A percentile compares a stretch with the other conserved stretches of the same genome.
phyloP scores from a whole-genome alignment of 2,888 invertebrate genomes.

The Orthosia gracilis region DNA sequence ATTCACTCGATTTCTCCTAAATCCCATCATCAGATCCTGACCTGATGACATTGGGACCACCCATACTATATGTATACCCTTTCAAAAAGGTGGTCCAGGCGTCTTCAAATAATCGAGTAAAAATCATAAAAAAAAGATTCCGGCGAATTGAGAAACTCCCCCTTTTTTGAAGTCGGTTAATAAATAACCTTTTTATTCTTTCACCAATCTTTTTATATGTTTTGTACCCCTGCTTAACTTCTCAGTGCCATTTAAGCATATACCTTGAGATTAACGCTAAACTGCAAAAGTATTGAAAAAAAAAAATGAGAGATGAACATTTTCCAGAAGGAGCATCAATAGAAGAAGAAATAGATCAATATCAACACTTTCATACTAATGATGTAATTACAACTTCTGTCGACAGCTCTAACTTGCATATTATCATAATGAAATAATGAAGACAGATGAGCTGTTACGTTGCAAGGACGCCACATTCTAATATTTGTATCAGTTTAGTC shows the following conservation, averaged over 20 bases:
- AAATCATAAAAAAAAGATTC: too few relatives aligned
- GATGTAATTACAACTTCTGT: slow-evolving; percentile 18
- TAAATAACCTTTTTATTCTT: too few relatives aligned
- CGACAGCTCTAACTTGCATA: slow-evolving; percentile 25
- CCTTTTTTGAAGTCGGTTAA: too few relatives aligned
- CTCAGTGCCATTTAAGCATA: neutral
- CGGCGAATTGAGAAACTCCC: too few relatives aligned
- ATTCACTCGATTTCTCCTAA: too few relatives aligned
- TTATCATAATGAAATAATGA: slow-evolving; percentile 36
- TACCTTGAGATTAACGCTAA: neutral
- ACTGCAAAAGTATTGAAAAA: neutral
- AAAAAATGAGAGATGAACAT: neutral
- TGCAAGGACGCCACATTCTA: slow-evolving; percentile 52
- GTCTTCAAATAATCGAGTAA: too few relatives aligned
- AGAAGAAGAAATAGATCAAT: neutral
- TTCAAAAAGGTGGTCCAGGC: too few relatives aligned
- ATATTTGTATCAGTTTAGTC: slow-evolving; percentile 45
- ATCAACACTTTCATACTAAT: neutral
- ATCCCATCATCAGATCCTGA: too few relatives aligned
- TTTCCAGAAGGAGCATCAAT: neutral
- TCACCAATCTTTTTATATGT: too few relatives aligned
- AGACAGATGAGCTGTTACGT: slow-evolving; percentile 20
- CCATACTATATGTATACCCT: too few relatives aligned
- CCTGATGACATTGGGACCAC: too few relatives aligned
- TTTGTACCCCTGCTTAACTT: neutral